Base-by-base conservation (phyloP, 2,888 invertebrate genomes). In the Sarcophaga caerulescens region DNA sequence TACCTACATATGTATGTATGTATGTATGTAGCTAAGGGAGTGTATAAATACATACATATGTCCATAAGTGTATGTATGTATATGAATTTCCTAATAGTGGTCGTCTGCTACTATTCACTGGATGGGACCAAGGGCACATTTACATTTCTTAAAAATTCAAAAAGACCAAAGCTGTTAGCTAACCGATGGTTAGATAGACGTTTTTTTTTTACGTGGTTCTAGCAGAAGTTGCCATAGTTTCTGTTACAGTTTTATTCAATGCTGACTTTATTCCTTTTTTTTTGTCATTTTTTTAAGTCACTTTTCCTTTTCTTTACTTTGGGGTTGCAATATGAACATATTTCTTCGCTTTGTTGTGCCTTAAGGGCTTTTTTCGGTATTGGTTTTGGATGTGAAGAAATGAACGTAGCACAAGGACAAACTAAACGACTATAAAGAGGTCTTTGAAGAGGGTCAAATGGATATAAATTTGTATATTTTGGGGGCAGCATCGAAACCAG, bases 361-460 rank as follows among this genome's bases (percentile, higher is more conserved):
- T 86, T 86, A 77, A 78, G 85, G 85, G 80, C 81, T 84, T 69
- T 69, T 69, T 68, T 80, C 47, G 59, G 83, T 84, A 85, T 87
- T 87, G 84, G 82, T 82, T 81, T 77, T 82, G 74, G 70, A 83
- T 78, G 47, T 86, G 75, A 80, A 76, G 75, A 87, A 87, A 81
- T 76, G 86, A 87, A 81, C 83, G 85, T 87, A 81, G 81, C 84
- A 84, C 87, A 85, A 88, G 85, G 83, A 87, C 87, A 91, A 90
- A 90, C 91, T 91, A 91, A 90, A 91, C 91, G 92, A 90, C 92
- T 91, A 91, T 91, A 91, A 92, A 92, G 91, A 92, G 92, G 90
- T 92, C 92, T 92, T 93, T 93, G 93, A 93, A 93, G 92, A 93
- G 93, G 93, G 93, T 93, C 93, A 93, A 93, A 93, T 93, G 92